These are phyloP conservation scores for Forbesichthys agassizii DNA, from an alignment of 2,113 vertebrate genomes.

Conservation along the genomic window DNA sequence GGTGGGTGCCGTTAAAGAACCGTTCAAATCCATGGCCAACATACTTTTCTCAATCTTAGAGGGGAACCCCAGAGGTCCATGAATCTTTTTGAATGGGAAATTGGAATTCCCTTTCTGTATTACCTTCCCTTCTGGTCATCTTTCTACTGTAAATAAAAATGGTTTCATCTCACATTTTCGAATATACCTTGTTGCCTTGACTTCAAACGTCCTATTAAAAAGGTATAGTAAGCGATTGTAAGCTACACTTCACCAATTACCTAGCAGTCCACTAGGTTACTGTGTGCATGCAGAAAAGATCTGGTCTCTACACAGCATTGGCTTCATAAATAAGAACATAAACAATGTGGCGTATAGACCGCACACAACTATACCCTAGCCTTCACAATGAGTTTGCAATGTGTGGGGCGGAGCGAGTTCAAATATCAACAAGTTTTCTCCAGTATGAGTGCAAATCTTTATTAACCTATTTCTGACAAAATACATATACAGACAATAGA, in stretches of 20 bases:
- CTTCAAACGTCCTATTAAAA: neutral
- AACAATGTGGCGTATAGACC: too few species aligned
- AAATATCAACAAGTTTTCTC: too few species aligned
- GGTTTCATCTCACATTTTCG: too few species aligned
- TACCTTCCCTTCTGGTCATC: slow-evolving; percentile 22
- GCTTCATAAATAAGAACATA: too few species aligned
- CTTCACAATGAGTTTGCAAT: too few species aligned
- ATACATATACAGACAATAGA: slow-evolving; percentile 12
- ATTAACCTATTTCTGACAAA: slow-evolving; percentile 10
- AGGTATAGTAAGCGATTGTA: too few species aligned
- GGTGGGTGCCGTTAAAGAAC: slow-evolving; percentile 27
- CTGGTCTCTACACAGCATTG: too few species aligned
- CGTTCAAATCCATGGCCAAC: slow-evolving; percentile 48
- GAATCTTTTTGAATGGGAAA: slow-evolving; percentile 49
- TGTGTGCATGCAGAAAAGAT: too few species aligned
- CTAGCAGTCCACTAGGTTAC: too few species aligned
- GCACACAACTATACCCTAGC: too few species aligned
- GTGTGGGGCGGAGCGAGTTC: too few species aligned
- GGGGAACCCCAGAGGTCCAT: slow-evolving; percentile 22
- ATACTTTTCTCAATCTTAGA: slow-evolving; percentile 33
- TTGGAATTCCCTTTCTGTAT: slow-evolving; percentile 4
- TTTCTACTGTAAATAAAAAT: neutral
- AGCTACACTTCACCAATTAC: too few species aligned
- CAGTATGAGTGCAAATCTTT: slow-evolving; percentile 8
- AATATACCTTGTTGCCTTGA: neutral